Base-by-base conservation (phyloP, 2,888 invertebrate genomes). In the Plagodis pulveraria region DNA sequence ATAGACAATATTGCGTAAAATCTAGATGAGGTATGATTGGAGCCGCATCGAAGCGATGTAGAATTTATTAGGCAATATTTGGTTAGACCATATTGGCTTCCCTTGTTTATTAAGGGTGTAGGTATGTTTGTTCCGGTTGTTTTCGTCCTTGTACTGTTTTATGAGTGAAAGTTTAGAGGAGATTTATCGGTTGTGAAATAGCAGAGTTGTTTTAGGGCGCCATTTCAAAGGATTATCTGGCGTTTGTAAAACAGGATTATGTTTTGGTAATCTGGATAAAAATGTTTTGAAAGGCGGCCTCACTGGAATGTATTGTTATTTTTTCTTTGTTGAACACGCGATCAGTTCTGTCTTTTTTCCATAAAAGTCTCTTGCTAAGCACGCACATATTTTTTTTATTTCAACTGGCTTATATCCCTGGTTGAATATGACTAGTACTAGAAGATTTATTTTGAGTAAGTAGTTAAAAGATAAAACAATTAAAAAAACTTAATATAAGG, bases 1-100 rank as follows among this genome's bases (percentile, higher is more conserved):
- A 75, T 73, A 69, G 77, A 80, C 80, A 76, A 78, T 80, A 78
- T 78, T 76, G 78, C 75, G 75, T 77, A 75, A 77, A 80, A 79
- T 80, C 76, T 79, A 40, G 6, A 73, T 76, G 76, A 77, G 69
- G 32, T 58, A 56, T 34, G 49, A 43, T 56, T 42, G 58, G 40
- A 36, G 32, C 50, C 32, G 55, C 56, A 60, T 58, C 51, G 65
- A 68, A 65, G 62, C 62, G 62, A 50, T 45, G 46, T 40, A 62
- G 53, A 60, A 66, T 62, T 62, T 66, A 67, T 67, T 61, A 68
- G 60, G 60, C 60, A 53, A 34, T 41, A 41, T 33, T 41, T 41
- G 41, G 33, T 50, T 34, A 10, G 41, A 50, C 22, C 32, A 6
- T 50, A 12, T 50, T 42, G 50, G 41, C 33, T 34, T 41, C 12